These are phyloP conservation scores for Phrixothrix hirtus DNA, from an alignment of 2,888 invertebrate genomes.

Conservation along the genomic window DNA sequence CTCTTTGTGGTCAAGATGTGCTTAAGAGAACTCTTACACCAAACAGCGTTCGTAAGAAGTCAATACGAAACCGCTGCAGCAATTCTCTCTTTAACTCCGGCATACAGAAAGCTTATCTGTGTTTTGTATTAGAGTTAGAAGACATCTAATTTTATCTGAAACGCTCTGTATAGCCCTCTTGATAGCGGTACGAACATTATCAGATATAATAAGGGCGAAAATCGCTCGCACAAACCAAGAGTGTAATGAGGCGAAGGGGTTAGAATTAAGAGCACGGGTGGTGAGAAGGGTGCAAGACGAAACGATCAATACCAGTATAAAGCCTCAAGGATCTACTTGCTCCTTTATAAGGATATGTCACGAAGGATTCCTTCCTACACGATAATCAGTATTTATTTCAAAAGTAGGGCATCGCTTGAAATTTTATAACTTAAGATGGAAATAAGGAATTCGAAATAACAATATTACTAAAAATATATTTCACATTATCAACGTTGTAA, in stretches of 20 bases:
- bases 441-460: too few species aligned
- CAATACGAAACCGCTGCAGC: conserved; percentile 1
- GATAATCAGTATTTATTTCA: too few species aligned
- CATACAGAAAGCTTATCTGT: conserved; percentile 11
- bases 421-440: too few species aligned
- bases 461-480: too few species aligned
- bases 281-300: conserved; percentile 47
- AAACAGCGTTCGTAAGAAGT: conserved; percentile 13
- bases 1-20: conserved; percentile 33
- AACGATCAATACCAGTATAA: conserved; percentile 51
- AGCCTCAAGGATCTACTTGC: conserved; percentile 49
- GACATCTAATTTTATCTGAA: conserved; percentile 15
- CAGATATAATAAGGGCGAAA: conserved; percentile 52
- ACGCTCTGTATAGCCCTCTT: conserved; percentile 13
- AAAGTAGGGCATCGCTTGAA: too few species aligned
- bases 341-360: conserved; percentile 39
- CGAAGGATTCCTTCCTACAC: conserved; percentile 27
- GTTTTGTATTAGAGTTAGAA: conserved; percentile 11
- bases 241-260: conserved; percentile 56
- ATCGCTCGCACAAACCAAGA: conserved; percentile 53
- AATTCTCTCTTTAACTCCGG: conserved; percentile 8
- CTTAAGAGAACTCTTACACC: conserved; percentile 9
- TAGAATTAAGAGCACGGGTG: conserved; percentile 49
- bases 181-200: conserved; percentile 42
- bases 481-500: too few species aligned